Conservation (phyloP, 2,113 vertebrate genomes). For the Melanerpes formicivorus region DNA sequence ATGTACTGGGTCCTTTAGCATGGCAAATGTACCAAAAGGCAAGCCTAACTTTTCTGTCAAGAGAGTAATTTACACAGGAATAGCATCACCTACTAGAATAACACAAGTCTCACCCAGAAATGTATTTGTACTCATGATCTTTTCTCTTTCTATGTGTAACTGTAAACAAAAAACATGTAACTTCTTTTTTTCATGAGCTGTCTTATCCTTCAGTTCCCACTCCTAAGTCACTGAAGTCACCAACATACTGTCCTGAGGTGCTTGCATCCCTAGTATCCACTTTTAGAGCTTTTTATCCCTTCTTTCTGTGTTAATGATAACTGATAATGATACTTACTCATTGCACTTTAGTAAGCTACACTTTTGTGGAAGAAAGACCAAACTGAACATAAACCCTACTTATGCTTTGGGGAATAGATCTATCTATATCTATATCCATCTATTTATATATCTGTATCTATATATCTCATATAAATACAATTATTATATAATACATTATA, state of each 20-base stretch:
- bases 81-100: neutral
- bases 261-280: neutral
- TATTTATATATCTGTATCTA: too few species aligned
- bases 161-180: neutral
- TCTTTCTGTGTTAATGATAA: neutral
- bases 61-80: neutral
- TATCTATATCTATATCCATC: too few species aligned
- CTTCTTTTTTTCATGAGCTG: neutral
- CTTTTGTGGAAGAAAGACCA: neutral
- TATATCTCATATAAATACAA: too few species aligned
- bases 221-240: neutral
- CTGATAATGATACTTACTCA: neutral
- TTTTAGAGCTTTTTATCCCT: neutral
- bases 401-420: neutral
- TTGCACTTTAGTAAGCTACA: neutral
- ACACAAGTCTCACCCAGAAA: neutral
- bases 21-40: neutral
- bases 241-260: neutral
- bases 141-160: neutral
- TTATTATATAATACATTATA: neutral
- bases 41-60: neutral
- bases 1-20: neutral
- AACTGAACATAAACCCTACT: neutral
- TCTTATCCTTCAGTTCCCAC: neutral
- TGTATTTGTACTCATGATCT: neutral